These are phyloP conservation scores for Sebastes fasciatus DNA, from an alignment of 2,113 vertebrate species.

Conservation along the genomic window DNA sequence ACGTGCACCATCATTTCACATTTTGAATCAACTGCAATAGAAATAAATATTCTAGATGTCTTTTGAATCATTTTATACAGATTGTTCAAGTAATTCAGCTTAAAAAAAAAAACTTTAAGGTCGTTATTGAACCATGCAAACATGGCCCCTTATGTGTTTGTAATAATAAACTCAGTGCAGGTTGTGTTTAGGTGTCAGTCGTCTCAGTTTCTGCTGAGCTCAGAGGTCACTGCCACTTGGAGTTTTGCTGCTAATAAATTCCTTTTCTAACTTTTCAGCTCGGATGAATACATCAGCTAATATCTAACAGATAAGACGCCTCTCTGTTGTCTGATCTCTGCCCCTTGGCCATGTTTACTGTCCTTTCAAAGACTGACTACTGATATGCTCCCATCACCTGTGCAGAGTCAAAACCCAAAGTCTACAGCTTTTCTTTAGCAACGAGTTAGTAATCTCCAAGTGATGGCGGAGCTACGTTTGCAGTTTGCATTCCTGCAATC, in stretches of 20 bases:
- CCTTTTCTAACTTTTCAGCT: background rate
- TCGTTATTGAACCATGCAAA: background rate
- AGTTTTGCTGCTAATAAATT: background rate
- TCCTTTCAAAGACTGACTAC: background rate
- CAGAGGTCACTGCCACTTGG: background rate
- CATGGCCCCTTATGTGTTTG: background rate
- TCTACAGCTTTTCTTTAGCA: background rate
- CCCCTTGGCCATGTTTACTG: background rate
- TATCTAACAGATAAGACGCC: background rate
- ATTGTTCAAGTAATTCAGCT: background rate
- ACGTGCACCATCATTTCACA: background rate
- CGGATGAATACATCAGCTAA: background rate
- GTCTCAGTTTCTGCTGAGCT: background rate
- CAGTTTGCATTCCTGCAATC: background rate
- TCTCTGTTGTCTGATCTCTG: constrained; percentile 18
- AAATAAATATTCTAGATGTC: background rate
- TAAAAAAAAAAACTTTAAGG: background rate
- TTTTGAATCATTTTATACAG: background rate
- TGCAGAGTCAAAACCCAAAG: background rate
- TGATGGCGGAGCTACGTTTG: background rate
- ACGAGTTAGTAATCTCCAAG: background rate
- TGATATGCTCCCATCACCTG: background rate
- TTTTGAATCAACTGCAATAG: background rate
- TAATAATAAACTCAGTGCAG: background rate
- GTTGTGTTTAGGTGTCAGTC: background rate